Percentiles rank a stretch among this genome's conserved stretches.
phyloP scores from a whole-genome alignment of 2,113 vertebrate species.

The Todiramphus chloris region DNA sequence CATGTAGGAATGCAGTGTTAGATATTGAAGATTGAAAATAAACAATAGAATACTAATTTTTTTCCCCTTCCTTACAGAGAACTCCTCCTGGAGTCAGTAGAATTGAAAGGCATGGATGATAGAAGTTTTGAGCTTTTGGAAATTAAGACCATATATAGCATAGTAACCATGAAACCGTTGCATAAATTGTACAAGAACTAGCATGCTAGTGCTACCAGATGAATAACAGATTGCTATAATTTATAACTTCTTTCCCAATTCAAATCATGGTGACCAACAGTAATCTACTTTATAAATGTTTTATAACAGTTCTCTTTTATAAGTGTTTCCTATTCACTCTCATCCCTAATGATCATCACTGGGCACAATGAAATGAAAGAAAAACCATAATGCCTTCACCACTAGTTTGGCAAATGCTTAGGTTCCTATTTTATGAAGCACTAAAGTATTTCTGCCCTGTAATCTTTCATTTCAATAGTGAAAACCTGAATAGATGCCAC shows the following conservation, averaged over 20 bases:
- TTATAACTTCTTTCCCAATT: not conserved
- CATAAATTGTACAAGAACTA: not conserved
- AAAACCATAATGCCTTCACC: not conserved
- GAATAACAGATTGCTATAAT: not conserved
- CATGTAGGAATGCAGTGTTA: not conserved
- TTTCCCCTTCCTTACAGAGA: not conserved
- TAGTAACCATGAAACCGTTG: not conserved
- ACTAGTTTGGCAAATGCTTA: not conserved
- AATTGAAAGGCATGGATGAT: not conserved
- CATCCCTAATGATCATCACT: not conserved
- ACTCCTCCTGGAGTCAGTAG: not conserved
- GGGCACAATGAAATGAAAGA: not conserved
- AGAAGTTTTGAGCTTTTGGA: not conserved
- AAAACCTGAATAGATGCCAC: constrained; percentile 6
- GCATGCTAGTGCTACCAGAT: not conserved
- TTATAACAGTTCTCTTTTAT: constrained; percentile 8
- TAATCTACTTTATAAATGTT: not conserved
- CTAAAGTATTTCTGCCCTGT: not conserved
- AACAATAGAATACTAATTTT: not conserved
- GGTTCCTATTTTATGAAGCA: constrained; percentile 23
- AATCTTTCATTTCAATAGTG: not conserved
- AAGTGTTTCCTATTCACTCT: constrained; percentile 7
- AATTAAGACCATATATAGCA: not conserved
- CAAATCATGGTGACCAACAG: not conserved
- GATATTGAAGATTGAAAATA: not conserved